phyloP scores from a whole-genome alignment of 2,113 vertebrate genomes.

The Pantherophis guttatus region DNA sequence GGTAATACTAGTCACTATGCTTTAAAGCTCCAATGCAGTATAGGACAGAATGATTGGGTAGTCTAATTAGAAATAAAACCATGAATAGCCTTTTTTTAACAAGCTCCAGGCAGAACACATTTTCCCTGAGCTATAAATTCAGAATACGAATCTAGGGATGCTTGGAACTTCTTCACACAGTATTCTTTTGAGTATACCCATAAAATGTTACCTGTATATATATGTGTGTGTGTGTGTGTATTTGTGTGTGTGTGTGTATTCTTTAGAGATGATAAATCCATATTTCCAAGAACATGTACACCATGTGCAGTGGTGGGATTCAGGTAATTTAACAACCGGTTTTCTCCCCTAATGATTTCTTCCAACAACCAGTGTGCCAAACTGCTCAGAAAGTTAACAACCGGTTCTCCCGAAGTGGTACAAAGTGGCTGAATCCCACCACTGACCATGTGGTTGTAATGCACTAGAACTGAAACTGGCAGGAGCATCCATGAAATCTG shows the following conservation, averaged over 20 bases:
- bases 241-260: too few species aligned
- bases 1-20: neutral
- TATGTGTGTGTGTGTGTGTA: too few species aligned
- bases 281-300: neutral
- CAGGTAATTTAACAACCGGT: too few species aligned
- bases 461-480: neutral
- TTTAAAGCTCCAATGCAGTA: neutral
- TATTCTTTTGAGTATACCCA: neutral
- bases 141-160: neutral
- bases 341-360: too few species aligned
- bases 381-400: too few species aligned
- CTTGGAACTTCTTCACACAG: neutral
- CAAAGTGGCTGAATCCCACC: too few species aligned
- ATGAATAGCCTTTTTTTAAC: neutral
- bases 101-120: neutral
- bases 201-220: neutral
- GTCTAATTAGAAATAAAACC: neutral
- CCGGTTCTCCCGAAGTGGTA: too few species aligned
- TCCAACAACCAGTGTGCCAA: too few species aligned
- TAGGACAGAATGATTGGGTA: neutral
- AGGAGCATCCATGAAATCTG: neutral
- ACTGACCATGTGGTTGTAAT: neutral
- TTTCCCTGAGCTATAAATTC: neutral
- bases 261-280: neutral
- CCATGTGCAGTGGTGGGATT: neutral